Evolutionary conservation across 2,113 vertebrate species (phyloP), one percentile per base, ranked within the genome.

Genomic region (Vidua macroura): DNA sequence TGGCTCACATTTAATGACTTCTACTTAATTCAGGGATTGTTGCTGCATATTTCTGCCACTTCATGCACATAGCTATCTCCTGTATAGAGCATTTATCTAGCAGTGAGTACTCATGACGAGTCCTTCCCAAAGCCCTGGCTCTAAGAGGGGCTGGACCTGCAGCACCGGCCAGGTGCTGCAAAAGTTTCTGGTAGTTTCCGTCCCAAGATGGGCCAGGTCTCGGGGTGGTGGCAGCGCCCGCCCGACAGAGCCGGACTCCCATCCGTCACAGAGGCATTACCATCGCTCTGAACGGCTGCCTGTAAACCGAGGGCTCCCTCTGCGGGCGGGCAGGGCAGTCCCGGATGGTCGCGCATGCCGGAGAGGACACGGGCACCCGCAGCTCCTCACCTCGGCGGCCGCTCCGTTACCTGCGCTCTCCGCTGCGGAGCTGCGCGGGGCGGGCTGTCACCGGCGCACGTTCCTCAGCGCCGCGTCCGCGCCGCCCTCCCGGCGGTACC

Each of bases 381-480:
- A 22, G 46, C 20, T 16, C n/a, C 63, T 7, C 55, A 8, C 41
- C 18, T 3, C 31, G 58, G 31, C 31, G 10, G 33, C 24, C 9
- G 30, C 63, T 24, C 64, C 28, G 18, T 24, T 6, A 2, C 53
- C 39, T 2, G 67, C 67, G 17, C 35, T 1, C 5, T 23, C 69
- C 24, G 11, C 5, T 0, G 7, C 4, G 49, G 13, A 9, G 20
- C 0, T 9, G 33, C 33, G 10, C 13, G 21, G 68, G 8, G 2
- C 7, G 43, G 13, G 15, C 60, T 3, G 7, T 10, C 43, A n/a
- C 31, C 24, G 24, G 39, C 21, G 5, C 11, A 56, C 28, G 11
- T 8, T 24, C 48, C 70, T 21, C 0, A 28, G 28, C 33, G 11
- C 52, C 21, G 22, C 16, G 17, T 18, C 31, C 28, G 44, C 19